These are phyloP conservation scores for Oceanites oceanicus DNA, from an alignment of 2,113 vertebrate species.

Conservation along the genomic window DNA sequence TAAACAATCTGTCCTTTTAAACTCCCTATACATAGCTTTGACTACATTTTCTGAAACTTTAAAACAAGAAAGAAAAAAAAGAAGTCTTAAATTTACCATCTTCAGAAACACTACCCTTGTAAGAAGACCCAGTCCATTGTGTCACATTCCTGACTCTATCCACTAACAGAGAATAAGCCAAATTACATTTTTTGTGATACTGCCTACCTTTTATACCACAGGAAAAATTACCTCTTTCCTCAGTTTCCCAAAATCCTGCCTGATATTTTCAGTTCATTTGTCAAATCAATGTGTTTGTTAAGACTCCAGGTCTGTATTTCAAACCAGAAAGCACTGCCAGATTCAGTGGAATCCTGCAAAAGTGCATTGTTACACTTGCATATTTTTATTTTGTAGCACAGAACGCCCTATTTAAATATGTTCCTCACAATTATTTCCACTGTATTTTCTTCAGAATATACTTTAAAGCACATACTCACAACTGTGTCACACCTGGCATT, in stretches of 20 bases:
- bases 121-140: background rate
- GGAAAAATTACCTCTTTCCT: background rate
- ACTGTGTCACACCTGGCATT: background rate
- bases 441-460: background rate
- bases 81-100: background rate
- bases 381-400: background rate
- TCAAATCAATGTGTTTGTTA: background rate
- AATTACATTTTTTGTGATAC: background rate
- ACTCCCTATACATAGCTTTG: slow-evolving; percentile 28
- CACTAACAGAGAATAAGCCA: background rate
- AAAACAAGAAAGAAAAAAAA: background rate
- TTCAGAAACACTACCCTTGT: background rate
- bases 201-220: background rate
- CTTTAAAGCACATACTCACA: background rate
- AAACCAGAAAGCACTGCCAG: background rate
- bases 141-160: background rate
- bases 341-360: background rate
- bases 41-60: background rate
- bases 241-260: background rate
- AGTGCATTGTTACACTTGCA: background rate
- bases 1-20: slow-evolving; percentile 68
- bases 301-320: background rate
- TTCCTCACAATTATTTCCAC: background rate
- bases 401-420: background rate
- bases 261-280: background rate